These are phyloP conservation scores for Camelus bactrianus DNA, from an alignment of 2,113 vertebrate genomes.

Conservation along the genomic window DNA sequence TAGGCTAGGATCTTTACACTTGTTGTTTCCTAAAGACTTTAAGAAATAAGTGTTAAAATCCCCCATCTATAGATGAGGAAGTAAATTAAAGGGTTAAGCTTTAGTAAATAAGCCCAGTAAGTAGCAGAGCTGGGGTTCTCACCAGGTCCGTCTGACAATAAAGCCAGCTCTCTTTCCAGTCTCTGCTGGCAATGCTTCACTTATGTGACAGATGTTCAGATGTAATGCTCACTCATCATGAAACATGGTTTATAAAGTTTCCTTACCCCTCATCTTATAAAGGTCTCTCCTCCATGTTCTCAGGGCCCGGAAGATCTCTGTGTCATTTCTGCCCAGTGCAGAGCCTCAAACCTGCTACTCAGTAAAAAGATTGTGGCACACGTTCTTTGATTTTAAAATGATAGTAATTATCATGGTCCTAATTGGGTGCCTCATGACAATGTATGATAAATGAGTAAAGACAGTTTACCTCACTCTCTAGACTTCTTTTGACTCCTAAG, in stretches of 20 bases:
- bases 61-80: not conserved
- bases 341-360: not conserved
- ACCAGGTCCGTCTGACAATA: not conserved
- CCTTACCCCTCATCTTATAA: not conserved
- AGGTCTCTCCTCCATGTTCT: not conserved
- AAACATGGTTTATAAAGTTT: not conserved
- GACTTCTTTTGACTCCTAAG: not conserved
- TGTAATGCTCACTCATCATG: not conserved
- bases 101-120: not conserved
- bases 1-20: not conserved
- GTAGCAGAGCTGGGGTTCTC: not conserved
- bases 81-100: not conserved
- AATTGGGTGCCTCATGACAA: not conserved
- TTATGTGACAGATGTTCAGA: not conserved
- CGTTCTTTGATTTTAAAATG: conserved; percentile 4
- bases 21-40: not conserved
- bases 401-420: not conserved
- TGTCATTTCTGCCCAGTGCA: not conserved
- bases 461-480: not conserved
- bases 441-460: not conserved
- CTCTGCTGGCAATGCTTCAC: not conserved
- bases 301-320: not conserved
- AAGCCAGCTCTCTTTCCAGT: not conserved
- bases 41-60: not conserved
- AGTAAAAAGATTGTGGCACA: not conserved